Conservation (phyloP, 2,888 invertebrate species). For the Omphaloscelis lunosa region DNA sequence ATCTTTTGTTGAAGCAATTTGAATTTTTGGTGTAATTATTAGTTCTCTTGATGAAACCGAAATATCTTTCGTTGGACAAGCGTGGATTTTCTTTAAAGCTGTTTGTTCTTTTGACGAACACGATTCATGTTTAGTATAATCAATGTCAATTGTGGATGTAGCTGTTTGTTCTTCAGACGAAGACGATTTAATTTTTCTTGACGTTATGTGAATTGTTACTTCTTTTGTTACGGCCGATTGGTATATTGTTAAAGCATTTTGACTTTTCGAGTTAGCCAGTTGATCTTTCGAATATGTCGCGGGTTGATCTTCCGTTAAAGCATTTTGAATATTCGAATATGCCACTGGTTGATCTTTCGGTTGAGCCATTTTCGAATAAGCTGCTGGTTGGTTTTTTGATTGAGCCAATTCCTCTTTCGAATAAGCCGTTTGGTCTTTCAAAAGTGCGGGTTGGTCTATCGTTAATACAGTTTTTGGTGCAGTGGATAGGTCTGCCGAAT, state of each 20-base stretch:
- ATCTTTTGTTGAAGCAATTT: neutral
- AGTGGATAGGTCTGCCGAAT: neutral
- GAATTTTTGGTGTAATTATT: neutral
- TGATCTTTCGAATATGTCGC: constrained; percentile 1
- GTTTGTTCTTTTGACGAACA: neutral
- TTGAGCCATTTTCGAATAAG: neutral
- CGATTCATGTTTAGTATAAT: neutral
- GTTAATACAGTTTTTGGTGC: neutral
- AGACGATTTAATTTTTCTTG: neutral
- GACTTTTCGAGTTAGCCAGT: neutral
- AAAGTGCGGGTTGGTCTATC: neutral
- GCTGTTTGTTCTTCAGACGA: neutral
- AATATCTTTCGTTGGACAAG: neutral
- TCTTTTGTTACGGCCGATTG: neutral
- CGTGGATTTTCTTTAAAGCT: neutral
- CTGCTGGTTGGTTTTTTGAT: neutral
- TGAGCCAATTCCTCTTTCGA: constrained; percentile 9
- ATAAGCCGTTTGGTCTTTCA: constrained; percentile 25
- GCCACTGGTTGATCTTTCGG: too few relatives aligned
- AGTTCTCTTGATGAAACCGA: constrained; percentile 16
- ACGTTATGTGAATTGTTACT: neutral
- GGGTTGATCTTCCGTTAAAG: neutral
- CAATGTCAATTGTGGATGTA: neutral
- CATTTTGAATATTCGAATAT: too few relatives aligned
- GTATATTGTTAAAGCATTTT: neutral